Evolutionary conservation across 2,113 vertebrate species (phyloP).

Genomic region (Megaceryle torquata): DNA sequence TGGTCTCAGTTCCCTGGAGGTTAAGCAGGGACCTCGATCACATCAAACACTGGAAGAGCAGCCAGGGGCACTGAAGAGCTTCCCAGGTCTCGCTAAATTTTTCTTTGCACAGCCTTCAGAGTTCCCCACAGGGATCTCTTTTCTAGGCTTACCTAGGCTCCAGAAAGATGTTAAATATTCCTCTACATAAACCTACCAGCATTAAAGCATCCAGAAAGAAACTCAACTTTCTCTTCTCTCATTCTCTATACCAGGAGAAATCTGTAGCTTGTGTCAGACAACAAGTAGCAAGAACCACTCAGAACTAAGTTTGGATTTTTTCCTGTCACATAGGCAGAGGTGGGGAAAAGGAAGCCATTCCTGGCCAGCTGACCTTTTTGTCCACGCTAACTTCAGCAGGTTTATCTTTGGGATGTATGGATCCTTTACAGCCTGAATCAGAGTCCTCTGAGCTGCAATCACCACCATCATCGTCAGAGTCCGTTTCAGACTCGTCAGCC

Average conservation of each 20-base stretch:
- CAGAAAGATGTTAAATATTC: background rate
- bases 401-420: conserved; percentile 48
- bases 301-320: background rate
- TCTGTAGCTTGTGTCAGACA: background rate
- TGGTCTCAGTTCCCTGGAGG: background rate
- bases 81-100: background rate
- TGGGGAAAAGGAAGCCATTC: background rate
- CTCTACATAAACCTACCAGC: background rate
- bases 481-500: background rate
- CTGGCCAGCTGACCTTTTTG: conserved; percentile 81
- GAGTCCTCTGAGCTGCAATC: conserved; percentile 66
- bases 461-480: conserved; percentile 75
- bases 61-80: background rate
- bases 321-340: background rate
- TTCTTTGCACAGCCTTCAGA: background rate
- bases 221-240: background rate
- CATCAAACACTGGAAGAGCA: background rate
- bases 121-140: background rate
- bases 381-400: conserved; percentile 61
- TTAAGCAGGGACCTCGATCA: background rate
- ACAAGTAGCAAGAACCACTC: background rate
- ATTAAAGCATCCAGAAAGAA: background rate
- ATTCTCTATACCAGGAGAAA: background rate
- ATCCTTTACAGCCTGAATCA: conserved; percentile 60
- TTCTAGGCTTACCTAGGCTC: background rate